Evolutionary conservation across 1,140 invertebrate genomes (phyloP), one percentile per base, ranked within the genome.

Genomic region (Liolophura sinensis): DNA sequence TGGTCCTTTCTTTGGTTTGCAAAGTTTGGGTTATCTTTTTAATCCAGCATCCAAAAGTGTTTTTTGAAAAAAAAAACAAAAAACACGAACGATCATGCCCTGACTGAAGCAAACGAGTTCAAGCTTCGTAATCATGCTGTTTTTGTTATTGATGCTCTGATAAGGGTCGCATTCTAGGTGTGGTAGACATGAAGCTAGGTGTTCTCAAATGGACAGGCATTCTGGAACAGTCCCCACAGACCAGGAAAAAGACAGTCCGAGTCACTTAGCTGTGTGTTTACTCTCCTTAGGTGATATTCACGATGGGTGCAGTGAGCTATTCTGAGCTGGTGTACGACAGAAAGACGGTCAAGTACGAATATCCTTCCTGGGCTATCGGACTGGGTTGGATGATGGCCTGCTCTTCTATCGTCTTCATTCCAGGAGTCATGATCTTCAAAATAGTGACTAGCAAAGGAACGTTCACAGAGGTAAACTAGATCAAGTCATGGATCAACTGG

Each of bases 221-320:
- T 15, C 18, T 47, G 18, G 31, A 3, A 46, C 16, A 18, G 15
- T 6, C 47, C 5, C n/a, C 48, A 18, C 31, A n/a, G 27, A 27
- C 20, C 24, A 16, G 24, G 18, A 64, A 40, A 14, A 25, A 11
- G 9, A 9, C 7, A 22, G n/a, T n/a, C 47, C 22, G 5, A 27
- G 55, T 61, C 27, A 52, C 61, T 0, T 24, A n/a, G 18, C 7
- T 20, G 6, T 54, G 51, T 57, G 11, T 18, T 74, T 25, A 64
- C 52, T 60, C n/a, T 20, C 85, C 83, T 47, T 73, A 89, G 89
- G 85, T 86, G 27, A 88, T 90, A 47, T 88, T 91, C 67, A 68
- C 89, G 3, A 88, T 88, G 48, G 89, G 87, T 55, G 85, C 89
- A 24, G 71, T 83, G 20, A 71, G 87, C 70, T 89, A 90, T 66